Evolutionary conservation across 2,888 invertebrate species (phyloP).

Genomic region (Parnassius apollo): DNA sequence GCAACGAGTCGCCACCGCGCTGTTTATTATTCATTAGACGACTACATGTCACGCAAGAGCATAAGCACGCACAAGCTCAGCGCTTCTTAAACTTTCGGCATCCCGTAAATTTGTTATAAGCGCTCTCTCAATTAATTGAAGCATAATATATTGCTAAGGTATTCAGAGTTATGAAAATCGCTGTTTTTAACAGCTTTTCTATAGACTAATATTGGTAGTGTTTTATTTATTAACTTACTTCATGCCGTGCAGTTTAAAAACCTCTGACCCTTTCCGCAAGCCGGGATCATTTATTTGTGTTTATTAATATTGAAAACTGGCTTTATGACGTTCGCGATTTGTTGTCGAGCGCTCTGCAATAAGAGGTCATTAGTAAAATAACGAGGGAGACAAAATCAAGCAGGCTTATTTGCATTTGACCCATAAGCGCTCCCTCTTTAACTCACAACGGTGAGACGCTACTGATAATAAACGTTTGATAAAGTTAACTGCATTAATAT

Average conservation of each 20-base stretch:
- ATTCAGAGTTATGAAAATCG: neutral
- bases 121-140: neutral
- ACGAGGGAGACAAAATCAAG: slow-evolving; percentile 60
- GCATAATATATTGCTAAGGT: neutral
- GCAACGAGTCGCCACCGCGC: slow-evolving; percentile 68
- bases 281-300: slow-evolving; percentile 59
- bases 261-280: slow-evolving; percentile 47
- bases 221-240: neutral
- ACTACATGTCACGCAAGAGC: slow-evolving; percentile 73
- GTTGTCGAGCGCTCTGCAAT: slow-evolving; percentile 57
- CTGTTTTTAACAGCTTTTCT: neutral
- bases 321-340: slow-evolving; percentile 69
- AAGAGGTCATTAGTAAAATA: slow-evolving; percentile 50
- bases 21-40: slow-evolving; percentile 79
- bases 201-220: neutral
- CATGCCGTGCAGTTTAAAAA: slow-evolving; percentile 50
- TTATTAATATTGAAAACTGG: slow-evolving; percentile 71
- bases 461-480: slow-evolving; percentile 12
- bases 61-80: slow-evolving; percentile 68
- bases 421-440: slow-evolving; percentile 44
- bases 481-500: slow-evolving; percentile 5
- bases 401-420: slow-evolving; percentile 74
- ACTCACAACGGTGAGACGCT: slow-evolving; percentile 1
- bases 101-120: slow-evolving; percentile 30
- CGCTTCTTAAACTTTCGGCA: slow-evolving; percentile 66